Base-by-base conservation (phyloP, 2,797 vertebrate species). In the Allenopithecus nigroviridis region DNA sequence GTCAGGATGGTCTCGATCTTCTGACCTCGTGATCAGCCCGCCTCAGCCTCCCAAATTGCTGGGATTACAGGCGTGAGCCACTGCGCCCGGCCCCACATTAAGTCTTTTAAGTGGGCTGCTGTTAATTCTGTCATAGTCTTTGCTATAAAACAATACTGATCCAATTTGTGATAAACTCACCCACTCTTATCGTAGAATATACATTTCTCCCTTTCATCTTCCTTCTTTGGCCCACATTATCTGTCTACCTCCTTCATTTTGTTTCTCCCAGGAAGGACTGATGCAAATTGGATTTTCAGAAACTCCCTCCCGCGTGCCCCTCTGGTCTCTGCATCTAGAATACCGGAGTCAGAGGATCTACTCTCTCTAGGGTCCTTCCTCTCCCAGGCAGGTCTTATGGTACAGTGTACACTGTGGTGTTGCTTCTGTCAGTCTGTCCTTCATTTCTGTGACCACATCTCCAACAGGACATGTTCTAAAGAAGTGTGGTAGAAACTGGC, bases 151-250 rank as follows among this genome's bases (percentile, higher is more conserved):
- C 55, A 81, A 17, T 53, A 21, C 36, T 55, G 17, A 4, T 24
- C 79, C 41, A 72, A 80, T 80, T 74, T 81, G 50, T 43, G 61
- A 24, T 89, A 8, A 81, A 39, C 2, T 12, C 87, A 13, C 46
- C 53, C 33, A 68, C 30, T 68, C 74, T 84, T 10, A 46, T 9
- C 46, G 9, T 68, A 13, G 11, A 89, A n/a, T 59, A 26, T 11
- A 19, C 36, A 24, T 57, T 28, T 11, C 22, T 36, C 28, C 59
- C 22, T 55, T 55, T 83, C 30, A 5, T 46, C 39, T 17, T 78
- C 57, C 9, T 70, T 8, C 28, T 84, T 19, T 28, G 36, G 3
- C 57, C 24, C 1, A 0, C 3, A 0, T 72, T 53, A 7, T 72
- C 78, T 13, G 50, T 70, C 78, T 78, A 5, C 88, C 43, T 41